Evolutionary conservation across 1,140 invertebrate species (phyloP).

Genomic region (Psilanteris sp.): DNA sequence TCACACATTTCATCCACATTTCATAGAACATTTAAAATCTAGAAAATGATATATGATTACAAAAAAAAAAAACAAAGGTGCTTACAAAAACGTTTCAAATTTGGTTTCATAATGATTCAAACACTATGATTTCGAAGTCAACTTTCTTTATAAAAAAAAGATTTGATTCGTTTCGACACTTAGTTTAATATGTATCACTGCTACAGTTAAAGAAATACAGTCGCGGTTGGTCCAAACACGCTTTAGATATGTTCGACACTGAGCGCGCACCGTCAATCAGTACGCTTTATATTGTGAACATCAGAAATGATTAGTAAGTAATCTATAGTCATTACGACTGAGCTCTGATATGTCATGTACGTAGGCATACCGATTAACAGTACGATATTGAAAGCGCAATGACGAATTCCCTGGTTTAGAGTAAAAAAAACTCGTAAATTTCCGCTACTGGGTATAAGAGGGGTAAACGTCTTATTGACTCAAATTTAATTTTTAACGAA

Average conservation of each 20-base stretch:
- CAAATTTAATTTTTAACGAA: too few species aligned
- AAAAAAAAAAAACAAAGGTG: too few species aligned
- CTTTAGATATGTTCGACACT: constrained; percentile 27
- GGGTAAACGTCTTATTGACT: too few species aligned
- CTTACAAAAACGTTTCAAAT: too few species aligned
- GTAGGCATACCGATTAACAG: constrained; percentile 35
- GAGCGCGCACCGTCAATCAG: constrained; percentile 40
- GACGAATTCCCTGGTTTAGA: not conserved
- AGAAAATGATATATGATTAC: too few species aligned
- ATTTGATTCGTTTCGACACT: too few species aligned
- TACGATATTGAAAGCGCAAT: constrained; percentile 31
- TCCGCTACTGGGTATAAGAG: constrained; percentile 3
- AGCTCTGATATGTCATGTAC: constrained; percentile 50
- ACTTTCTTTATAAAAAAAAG: too few species aligned
- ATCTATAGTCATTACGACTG: constrained; percentile 49
- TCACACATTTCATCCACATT: too few species aligned
- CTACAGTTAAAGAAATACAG: not conserved
- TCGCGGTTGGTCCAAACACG: constrained; percentile 15
- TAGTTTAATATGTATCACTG: too few species aligned
- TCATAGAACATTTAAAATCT: too few species aligned
- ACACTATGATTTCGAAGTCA: too few species aligned
- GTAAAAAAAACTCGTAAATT: constrained; percentile 9
- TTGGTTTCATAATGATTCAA: too few species aligned
- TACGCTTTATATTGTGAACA: constrained; percentile 50
- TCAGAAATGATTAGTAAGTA: constrained; percentile 49